Base-by-base conservation (phyloP, 2,888 invertebrate species). In the Meghimatium bilineatum region DNA sequence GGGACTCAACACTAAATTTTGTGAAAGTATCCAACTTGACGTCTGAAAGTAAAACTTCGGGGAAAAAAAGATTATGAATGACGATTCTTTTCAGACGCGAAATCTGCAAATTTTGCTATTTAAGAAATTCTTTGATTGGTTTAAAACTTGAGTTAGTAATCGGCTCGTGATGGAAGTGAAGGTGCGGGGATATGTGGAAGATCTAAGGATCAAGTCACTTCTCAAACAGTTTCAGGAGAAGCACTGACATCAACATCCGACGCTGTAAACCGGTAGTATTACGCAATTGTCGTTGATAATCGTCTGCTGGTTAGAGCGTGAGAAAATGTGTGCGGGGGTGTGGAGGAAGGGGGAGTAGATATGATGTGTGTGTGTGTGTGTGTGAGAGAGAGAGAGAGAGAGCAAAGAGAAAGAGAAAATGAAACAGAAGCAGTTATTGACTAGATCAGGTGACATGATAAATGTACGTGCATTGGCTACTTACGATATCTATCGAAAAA, bases 211-310 rank as follows among this genome's bases (percentile, higher is more conserved):
- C 74, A 52, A 74, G 52, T 32, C 32, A 32, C 23, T 5, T 52
- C 32, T 56, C 52, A 29, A 32, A 38, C n/a, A 32, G 49, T 74
- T 74, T 52, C 29, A 20, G 52, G 32, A 6, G 29, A 52, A 32
- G 32, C 17, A n/a, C 34, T 74, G 74, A 74, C 74, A 74, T 20
- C 20, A 29, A 52, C 74, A 74, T 74, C 74, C 74, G 74, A 20
- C 52, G 52, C 52, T 74, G 74, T 52, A 29, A 44, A 23, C 17
- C 32, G 74, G 74, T 74, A 52, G 74, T 72, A n/a, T 49, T 52
- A 32, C 52, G 74, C 52, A 32, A 52, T 52, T 56, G 74, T 74
- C 74, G 52, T 32, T 49, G 29, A 5, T 10, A 14, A 32, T n/a
- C 32, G 52, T 32, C 2, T 29, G 74, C 20, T 44, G 12, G 3